Evolutionary conservation across 2,888 invertebrate genomes (phyloP), one percentile per base, ranked within the genome.

Genomic region (Plebejus argus): DNA sequence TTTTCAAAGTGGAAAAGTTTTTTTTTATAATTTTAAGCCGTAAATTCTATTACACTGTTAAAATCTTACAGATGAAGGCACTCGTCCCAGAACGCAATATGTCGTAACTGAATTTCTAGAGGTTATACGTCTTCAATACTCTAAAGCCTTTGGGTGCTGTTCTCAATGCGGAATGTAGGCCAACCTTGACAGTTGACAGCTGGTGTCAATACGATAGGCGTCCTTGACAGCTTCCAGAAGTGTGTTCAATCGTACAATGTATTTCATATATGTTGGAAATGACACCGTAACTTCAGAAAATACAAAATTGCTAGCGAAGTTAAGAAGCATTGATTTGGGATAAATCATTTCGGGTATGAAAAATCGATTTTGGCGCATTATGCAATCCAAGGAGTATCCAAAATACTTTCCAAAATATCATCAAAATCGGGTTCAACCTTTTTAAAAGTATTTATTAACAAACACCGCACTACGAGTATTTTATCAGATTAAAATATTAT

Each of bases 151-250:
- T 66, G 66, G 28, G 66, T 66, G 8, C 6, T 66, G 66, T 28
- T 28, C 33, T 33, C 66, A 28, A 2, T 33, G 66, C 28, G 15
- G 18, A 66, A 66, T 66, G 28, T 66, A 66, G 66, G 66, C 28
- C 66, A 66, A 6, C 18, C 66, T 66, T 66, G 66, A 66, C 28
- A 66, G 28, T 66, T 66, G 66, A 15, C 66, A 66, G 28, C 66
- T 33, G 28, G 28, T 33, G 28, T 6, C 66, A 66, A 66, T 20
- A 23, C 61, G n/a, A 20, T 8, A 58, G 18, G n/a, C 58, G 58
- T 58, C 58, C 12, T 61, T 12, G 61, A 61, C 23, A 23, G 61
- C 61, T 23, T 12, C 12, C 12, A 20, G 61, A 20, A 23, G 12
- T 61, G 58, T 20, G 3, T 58, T 58, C 58, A 20, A 61, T 3